A percentile compares a stretch with the other conserved stretches of the same genome.
Evolutionary conservation across 2,888 invertebrate genomes (phyloP).

Genomic region (Phorcus lineatus): DNA sequence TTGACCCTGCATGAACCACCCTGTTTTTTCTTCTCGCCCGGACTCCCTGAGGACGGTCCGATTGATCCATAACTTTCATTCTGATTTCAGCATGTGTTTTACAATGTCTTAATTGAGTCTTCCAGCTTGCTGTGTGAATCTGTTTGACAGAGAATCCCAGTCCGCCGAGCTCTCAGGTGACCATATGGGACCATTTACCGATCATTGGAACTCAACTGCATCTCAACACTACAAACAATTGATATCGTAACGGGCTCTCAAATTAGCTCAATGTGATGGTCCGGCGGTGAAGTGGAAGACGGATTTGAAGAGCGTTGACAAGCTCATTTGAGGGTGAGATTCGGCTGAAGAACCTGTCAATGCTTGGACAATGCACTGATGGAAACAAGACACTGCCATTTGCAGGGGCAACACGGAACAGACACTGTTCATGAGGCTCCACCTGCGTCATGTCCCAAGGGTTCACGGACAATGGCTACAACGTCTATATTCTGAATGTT

Average conservation of each 20-base stretch:
- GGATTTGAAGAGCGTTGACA: background rate
- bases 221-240: background rate
- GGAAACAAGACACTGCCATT: slow-evolving; percentile 8
- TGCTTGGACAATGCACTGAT: background rate
- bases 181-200: slow-evolving; percentile 19
- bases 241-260: slow-evolving; percentile 7
- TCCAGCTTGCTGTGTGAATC: background rate
- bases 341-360: slow-evolving; percentile 9
- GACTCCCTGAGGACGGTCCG: background rate
- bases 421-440: background rate
- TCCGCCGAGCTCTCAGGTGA: background rate
- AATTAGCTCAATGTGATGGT: slow-evolving; percentile 7
- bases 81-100: slow-evolving; percentile 18
- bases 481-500: too few species aligned
- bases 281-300: background rate
- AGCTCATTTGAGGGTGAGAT: background rate
- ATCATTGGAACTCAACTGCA: background rate
- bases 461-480: background rate
- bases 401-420: background rate
- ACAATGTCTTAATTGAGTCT: background rate
- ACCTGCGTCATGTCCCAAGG: background rate
- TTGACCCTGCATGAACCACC: background rate
- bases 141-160: background rate
- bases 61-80: slow-evolving; percentile 26
- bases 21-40: background rate